These are phyloP conservation scores for Leptodactylus fallax DNA, from an alignment of 2,797 vertebrate species.

Conservation along the genomic window DNA sequence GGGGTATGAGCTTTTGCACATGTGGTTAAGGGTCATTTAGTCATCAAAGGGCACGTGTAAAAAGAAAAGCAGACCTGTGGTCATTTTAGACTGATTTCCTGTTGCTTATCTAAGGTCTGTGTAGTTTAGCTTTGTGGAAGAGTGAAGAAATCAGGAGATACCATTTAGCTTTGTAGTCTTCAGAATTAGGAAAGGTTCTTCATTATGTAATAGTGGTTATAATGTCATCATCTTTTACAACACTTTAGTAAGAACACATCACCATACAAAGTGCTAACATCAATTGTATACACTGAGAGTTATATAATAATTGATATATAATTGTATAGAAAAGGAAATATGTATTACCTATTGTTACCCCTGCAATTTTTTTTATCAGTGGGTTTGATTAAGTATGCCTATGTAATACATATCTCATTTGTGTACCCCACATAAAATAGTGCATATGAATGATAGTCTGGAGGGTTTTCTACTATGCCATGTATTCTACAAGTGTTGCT, in stretches of 20 bases:
- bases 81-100: conserved; percentile 55
- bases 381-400: too few species aligned
- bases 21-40: conserved; percentile 54
- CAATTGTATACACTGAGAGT: background rate
- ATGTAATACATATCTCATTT: background rate
- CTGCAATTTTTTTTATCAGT: background rate
- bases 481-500: background rate
- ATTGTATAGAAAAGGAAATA: background rate
- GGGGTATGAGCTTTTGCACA: conserved; percentile 41
- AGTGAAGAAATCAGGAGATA: too few species aligned
- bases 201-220: background rate
- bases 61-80: conserved; percentile 62
- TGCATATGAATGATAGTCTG: background rate
- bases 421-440: background rate
- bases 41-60: conserved; percentile 64
- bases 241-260: background rate
- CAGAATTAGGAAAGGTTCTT: background rate
- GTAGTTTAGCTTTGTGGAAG: background rate
- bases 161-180: background rate
- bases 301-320: background rate
- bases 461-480: background rate
- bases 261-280: background rate
- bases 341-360: background rate
- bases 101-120: conserved; percentile 21
- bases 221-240: background rate